Conservation (phyloP, 2,113 vertebrate genomes). For the Eubucco bourcierii region DNA sequence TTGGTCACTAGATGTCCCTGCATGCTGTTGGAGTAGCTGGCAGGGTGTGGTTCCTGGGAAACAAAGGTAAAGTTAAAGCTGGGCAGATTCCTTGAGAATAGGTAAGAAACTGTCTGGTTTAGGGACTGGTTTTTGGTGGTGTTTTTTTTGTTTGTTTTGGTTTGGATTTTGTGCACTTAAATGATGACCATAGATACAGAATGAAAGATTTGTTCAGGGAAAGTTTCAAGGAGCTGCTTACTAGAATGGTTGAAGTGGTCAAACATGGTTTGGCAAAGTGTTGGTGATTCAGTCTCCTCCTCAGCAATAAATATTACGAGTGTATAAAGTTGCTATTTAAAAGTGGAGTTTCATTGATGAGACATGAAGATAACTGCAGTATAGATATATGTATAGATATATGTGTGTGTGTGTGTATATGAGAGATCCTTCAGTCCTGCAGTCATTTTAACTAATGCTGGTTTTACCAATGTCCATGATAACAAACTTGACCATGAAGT, state of each 20-base stretch:
- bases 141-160: too few relatives aligned
- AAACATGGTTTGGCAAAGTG: background rate
- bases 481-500: background rate
- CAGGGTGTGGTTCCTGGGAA: background rate
- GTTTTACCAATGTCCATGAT: background rate
- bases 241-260: background rate
- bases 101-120: background rate
- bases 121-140: background rate
- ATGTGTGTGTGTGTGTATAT: rapidly evolving
- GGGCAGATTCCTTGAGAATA: background rate
- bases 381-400: too few relatives aligned
- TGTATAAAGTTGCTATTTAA: background rate
- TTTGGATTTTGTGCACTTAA: background rate
- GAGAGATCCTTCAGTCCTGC: background rate
- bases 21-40: background rate
- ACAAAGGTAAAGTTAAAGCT: background rate
- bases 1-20: conserved; percentile 64
- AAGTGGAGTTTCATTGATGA: background rate
- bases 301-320: background rate
- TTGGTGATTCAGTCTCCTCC: background rate
- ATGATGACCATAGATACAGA: background rate
- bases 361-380: background rate
- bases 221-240: background rate
- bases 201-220: background rate
- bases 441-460: background rate